Base-by-base conservation (phyloP, 1,140 invertebrate species). In the Bombus vancouverensis region DNA sequence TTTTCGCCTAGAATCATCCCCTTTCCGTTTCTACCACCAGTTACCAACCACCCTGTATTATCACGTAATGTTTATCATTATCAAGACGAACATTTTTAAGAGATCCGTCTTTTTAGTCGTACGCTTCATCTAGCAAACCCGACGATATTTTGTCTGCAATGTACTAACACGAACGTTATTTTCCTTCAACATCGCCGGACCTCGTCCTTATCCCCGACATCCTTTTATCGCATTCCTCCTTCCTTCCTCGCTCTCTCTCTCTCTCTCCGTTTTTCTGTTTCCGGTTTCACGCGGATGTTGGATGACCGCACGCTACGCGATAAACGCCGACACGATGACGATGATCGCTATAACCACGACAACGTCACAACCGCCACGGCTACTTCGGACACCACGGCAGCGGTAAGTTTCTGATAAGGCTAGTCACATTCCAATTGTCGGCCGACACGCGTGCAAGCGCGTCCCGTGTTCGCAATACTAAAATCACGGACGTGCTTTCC, bases 331-430 rank as follows among this genome's bases (percentile, higher is more conserved):
- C 44, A 87, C 72, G 74, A 87, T 85, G 77, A 91, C 76, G 79
- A 81, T 44, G 42, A 76, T 59, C 10, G 75, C 65, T 32, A 75
- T 78, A 15, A 81, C 78, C 13, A 57, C 37, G 53, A 47, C 53
- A 32, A 59, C 79, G 79, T 88, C 88, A 81, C 66, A 71, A 62
- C 59, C 87, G 75, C 87, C 84, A 87, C 82, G 86, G 68, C 72
- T 89, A 87, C 79, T 81, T 86, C 70, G 89, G 87, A 62, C 91
- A 88, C 83, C 87, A 92, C 88, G 86, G 70, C 86, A 92, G 92
- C 91, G 92, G 92, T 92, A 92, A 92, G 92, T 93, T 76, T 81
- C 80, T 90, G 87, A 90, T 90, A 90, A 90, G 87, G 79, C 82
- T 90, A 90, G 89, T 90, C 86, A 73, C 88, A 90, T 90, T 88